Conservation (phyloP, 30 jellyfish, hydroid and myxozoan species). For the Mastigias papua region DNA sequence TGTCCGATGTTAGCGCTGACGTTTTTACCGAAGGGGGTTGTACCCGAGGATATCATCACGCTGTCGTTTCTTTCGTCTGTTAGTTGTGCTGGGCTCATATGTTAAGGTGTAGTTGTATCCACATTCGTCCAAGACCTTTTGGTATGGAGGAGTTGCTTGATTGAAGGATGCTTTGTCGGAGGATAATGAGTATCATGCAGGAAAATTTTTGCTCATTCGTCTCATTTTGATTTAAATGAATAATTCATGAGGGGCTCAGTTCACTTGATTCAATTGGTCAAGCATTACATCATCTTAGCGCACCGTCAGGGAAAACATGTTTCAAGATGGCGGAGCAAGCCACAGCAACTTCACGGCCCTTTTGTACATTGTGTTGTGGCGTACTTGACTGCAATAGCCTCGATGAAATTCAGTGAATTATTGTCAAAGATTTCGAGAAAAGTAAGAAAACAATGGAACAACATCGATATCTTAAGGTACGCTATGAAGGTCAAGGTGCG, state of each 20-base stretch:
- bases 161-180: no score
- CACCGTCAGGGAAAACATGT: background rate
- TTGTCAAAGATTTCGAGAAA: slow-evolving; percentile 32
- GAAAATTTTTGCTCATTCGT: slow-evolving; percentile 42
- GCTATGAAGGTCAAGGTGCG: no score
- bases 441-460: background rate
- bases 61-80: no score
- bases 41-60: no score
- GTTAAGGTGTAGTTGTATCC: no score
- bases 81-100: no score
- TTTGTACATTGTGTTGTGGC: slow-evolving; percentile 19
- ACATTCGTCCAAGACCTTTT: no score
- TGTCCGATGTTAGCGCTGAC: no score
- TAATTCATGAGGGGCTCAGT: slow-evolving; percentile 22
- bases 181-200: no score
- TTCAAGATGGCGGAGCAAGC: slow-evolving; percentile 15
- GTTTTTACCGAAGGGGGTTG: no score
- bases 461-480: background rate
- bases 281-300: background rate
- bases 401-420: slow-evolving; percentile 31
- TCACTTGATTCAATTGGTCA: slow-evolving; percentile 46
- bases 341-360: slow-evolving; percentile 27
- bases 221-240: slow-evolving; percentile 48
- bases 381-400: slow-evolving; percentile 15
- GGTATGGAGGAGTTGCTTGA: no score